Percentiles rank a stretch among this genome's conserved stretches.
These are phyloP conservation scores for Drosophila pachea DNA, from an alignment of 1,140 invertebrate genomes.

Conservation along the genomic window DNA sequence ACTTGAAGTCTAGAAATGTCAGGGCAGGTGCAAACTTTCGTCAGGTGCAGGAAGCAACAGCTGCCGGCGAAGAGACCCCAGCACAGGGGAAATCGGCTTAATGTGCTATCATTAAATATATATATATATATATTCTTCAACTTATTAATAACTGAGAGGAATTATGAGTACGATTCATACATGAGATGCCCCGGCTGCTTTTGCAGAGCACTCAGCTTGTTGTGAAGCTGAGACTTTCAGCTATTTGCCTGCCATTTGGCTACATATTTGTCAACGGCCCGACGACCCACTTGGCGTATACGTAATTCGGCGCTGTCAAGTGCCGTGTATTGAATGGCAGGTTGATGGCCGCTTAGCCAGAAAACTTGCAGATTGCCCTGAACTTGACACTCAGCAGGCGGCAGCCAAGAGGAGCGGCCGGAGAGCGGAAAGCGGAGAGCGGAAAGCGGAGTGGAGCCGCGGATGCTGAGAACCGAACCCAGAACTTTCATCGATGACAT, in stretches of 20 bases:
- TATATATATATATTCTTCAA: not conserved
- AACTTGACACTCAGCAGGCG: constrained; percentile 49
- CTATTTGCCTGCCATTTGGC: not conserved
- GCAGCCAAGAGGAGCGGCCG: not conserved
- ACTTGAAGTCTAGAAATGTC: constrained; percentile 38
- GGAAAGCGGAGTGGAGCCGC: no score
- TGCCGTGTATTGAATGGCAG: constrained; percentile 22
- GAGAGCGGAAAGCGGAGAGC: no score
- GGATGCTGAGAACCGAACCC: no score
- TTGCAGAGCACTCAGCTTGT: not conserved
- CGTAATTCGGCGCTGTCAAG: constrained; percentile 38
- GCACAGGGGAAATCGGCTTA: no score
- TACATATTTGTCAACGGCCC: not conserved
- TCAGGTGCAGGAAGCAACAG: constrained; percentile 53
- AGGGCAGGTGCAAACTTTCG: constrained; percentile 27
- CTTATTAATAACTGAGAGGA: not conserved
- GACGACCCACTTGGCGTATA: constrained; percentile 20
- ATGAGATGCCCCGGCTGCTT: no score
- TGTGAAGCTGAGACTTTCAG: not conserved
- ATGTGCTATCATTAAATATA: not conserved
- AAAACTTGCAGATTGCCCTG: constrained; percentile 32
- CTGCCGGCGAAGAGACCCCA: constrained; percentile 28
- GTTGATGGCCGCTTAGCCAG: constrained; percentile 46
- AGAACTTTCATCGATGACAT: constrained; percentile 44
- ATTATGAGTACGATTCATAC: no score